Conservation (phyloP, 2,888 invertebrate species). For the Parnassius smintheus region DNA sequence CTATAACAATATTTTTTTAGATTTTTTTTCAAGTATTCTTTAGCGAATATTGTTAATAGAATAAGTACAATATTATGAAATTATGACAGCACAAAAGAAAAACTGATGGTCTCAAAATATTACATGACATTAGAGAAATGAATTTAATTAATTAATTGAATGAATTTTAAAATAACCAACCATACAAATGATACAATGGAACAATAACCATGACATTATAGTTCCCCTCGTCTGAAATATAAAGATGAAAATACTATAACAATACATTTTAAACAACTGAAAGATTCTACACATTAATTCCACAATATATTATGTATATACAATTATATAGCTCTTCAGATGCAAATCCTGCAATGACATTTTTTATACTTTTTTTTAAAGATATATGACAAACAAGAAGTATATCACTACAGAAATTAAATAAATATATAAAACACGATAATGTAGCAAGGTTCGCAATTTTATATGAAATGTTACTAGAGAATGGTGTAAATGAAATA, state of each 20-base stretch:
- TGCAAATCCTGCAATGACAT: conserved; percentile 59
- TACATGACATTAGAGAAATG: conserved; percentile 56
- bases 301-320: conserved; percentile 69
- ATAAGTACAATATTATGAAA: conserved; percentile 77
- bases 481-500: conserved; percentile 68
- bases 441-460: conserved; percentile 66
- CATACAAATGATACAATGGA: conserved; percentile 52
- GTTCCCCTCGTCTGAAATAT: conserved; percentile 46
- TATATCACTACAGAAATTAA: conserved; percentile 73
- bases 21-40: conserved; percentile 61
- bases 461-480: conserved; percentile 65
- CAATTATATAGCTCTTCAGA: conserved; percentile 54
- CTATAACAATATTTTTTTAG: conserved; percentile 60
- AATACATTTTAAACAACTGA: conserved; percentile 53
- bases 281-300: conserved; percentile 66
- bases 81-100: conserved; percentile 59
- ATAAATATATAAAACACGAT: conserved; percentile 59
- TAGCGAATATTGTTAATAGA: conserved; percentile 76
- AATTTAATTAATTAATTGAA: conserved; percentile 59
- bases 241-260: conserved; percentile 49
- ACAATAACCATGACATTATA: conserved; percentile 45
- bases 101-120: conserved; percentile 49
- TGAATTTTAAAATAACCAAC: conserved; percentile 63
- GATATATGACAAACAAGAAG: conserved; percentile 74
- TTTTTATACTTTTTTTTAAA: conserved; percentile 59